Evolutionary conservation across 2,888 invertebrate genomes (phyloP).

Genomic region (Campoplex nolae): DNA sequence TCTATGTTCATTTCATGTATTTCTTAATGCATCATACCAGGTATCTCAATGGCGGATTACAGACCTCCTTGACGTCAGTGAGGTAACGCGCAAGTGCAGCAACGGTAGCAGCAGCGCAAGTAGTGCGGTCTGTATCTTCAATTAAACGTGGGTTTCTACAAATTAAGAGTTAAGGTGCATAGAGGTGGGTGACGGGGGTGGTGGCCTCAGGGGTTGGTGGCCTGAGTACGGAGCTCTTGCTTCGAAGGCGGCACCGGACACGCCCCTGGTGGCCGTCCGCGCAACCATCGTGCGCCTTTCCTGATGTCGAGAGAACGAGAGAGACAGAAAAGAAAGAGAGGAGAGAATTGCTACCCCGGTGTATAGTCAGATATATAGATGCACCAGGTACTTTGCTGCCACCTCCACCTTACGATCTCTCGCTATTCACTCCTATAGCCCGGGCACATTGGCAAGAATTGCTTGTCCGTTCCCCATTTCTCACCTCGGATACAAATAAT

Average conservation of each 20-base stretch:
- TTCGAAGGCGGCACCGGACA: conserved; percentile 83
- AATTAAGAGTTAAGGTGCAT: conserved; percentile 81
- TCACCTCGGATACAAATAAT: conserved; percentile 36
- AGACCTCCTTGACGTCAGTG: conserved; percentile 21
- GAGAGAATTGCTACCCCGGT: conserved; percentile 62
- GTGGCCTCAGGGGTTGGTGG: conserved; percentile 78
- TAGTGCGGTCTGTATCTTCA: conserved; percentile 71
- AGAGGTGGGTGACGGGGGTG: conserved; percentile 75
- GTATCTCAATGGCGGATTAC: conserved; percentile 64
- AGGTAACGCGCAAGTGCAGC: conserved; percentile 74
- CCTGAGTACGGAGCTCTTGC: conserved; percentile 74
- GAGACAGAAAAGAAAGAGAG: conserved; percentile 43
- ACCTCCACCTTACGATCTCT: conserved; percentile 62
- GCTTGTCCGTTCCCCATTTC: conserved; percentile 63
- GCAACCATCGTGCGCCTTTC: conserved; percentile 81
- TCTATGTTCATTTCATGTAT: conserved; percentile 11
- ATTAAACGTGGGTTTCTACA: conserved; percentile 79
- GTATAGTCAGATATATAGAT: conserved; percentile 55
- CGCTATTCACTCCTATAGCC: conserved; percentile 60
- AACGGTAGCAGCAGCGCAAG: conserved; percentile 66
- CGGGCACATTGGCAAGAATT: conserved; percentile 45
- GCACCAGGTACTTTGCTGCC: conserved; percentile 66
- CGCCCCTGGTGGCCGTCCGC: conserved; percentile 82
- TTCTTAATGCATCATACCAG: conserved; percentile 18
- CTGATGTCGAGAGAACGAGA: conserved; percentile 45